phyloP scores from a whole-genome alignment of 2,113 vertebrate species.

The Bos javanicus region DNA sequence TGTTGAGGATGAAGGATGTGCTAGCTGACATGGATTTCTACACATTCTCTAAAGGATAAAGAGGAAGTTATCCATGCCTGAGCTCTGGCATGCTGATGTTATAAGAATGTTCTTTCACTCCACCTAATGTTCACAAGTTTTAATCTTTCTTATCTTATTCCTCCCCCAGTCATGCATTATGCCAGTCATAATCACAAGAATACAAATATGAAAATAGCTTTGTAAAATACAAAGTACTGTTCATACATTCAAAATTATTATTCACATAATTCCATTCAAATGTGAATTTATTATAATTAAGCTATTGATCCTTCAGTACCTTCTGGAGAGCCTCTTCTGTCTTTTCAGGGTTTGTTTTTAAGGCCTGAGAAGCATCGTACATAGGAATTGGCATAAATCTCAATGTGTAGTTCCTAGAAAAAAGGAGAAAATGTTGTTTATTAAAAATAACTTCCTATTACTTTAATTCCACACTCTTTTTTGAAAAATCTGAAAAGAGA shows the following conservation, averaged over 20 bases:
- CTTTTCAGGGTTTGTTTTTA: conserved; percentile 96
- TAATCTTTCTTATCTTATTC: not conserved
- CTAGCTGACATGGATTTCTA: not conserved
- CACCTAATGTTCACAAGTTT: not conserved
- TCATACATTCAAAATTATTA: not conserved
- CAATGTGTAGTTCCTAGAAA: conserved; percentile 93
- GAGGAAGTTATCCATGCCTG: not conserved
- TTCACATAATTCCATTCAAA: not conserved
- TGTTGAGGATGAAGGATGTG: not conserved
- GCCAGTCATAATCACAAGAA: not conserved
- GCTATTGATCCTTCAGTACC: conserved; percentile 77
- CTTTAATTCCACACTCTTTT: not conserved
- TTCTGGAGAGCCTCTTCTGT: conserved; percentile 96
- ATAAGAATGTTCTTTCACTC: not conserved
- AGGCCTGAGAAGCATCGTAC: conserved; percentile 95
- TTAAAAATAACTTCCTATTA: not conserved
- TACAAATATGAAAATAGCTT: not conserved
- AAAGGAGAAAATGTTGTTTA: not conserved
- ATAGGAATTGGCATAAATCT: conserved; percentile 98
- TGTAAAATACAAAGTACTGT: not conserved
- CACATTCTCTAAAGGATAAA: not conserved
- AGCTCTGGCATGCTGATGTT: not conserved
- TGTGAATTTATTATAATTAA: not conserved
- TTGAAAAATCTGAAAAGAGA: not conserved
- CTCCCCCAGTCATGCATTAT: not conserved